A percentile compares a stretch with the other conserved stretches of the same genome.
Conservation (phyloP, 2,888 invertebrate species). For the Drosophila fungiperda region DNA sequence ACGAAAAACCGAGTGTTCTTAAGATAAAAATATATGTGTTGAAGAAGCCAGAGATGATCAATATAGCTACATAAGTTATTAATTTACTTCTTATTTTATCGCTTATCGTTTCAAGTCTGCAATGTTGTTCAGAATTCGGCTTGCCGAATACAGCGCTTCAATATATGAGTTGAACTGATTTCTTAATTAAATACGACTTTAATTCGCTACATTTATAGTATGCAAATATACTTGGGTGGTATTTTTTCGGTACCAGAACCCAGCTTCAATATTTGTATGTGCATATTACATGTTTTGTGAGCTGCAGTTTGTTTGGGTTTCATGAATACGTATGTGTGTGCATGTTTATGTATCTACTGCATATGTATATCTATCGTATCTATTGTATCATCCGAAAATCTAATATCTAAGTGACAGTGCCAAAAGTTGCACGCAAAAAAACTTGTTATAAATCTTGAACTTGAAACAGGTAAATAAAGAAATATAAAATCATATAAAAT, state of each 20-base stretch:
- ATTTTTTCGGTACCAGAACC: neutral
- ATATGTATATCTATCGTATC: conserved; percentile 29
- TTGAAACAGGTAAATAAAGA: conserved; percentile 53
- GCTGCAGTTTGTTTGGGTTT: conserved; percentile 77
- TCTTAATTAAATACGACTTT: conserved; percentile 20
- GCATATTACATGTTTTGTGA: conserved; percentile 46
- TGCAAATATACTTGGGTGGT: conserved; percentile 15
- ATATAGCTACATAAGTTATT: neutral
- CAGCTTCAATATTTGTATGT: conserved; percentile 4
- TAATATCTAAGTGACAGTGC: conserved; percentile 61
- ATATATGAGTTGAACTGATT: neutral
- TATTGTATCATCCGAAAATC: conserved; percentile 56
- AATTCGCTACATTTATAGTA: conserved; percentile 37
- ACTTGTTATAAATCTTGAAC: conserved; percentile 50
- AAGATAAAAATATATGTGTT: conserved; percentile 2
- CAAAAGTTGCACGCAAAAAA: conserved; percentile 47
- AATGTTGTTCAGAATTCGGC: conserved; percentile 40
- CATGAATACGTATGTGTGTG: conserved; percentile 35
- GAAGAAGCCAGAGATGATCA: neutral
- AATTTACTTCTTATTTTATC: conserved; percentile 7
- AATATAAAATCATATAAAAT: conserved; percentile 4
- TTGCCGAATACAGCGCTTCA: conserved; percentile 15
- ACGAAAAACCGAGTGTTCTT: conserved; percentile 23
- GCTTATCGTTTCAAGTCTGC: conserved; percentile 11
- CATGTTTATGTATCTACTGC: neutral